Evolutionary conservation across 1,140 invertebrate species (phyloP).

Genomic region (Drosophila willistoni): DNA sequence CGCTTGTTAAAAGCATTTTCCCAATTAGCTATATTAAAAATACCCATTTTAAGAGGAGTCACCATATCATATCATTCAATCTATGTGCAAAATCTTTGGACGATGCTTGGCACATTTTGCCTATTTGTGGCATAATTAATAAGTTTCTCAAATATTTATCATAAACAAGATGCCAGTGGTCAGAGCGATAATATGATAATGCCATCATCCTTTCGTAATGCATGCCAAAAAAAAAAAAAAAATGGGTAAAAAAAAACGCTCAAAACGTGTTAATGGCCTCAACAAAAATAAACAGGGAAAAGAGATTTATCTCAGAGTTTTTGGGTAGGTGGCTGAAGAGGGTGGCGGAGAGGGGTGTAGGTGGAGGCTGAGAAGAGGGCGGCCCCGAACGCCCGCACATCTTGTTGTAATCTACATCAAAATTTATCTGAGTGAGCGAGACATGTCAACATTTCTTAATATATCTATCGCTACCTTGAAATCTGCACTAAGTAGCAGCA

Average conservation of each 20-base stretch:
- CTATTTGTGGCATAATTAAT: slow-evolving; percentile 80
- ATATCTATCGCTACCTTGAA: slow-evolving; percentile 80
- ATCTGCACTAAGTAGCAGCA: slow-evolving; percentile 71
- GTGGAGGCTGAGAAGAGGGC: slow-evolving; percentile 26
- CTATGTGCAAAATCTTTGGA: slow-evolving; percentile 5
- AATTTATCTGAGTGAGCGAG: slow-evolving; percentile 80
- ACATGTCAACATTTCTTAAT: slow-evolving; percentile 81
- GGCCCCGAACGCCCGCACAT: slow-evolving; percentile 43
- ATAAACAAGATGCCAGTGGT: slow-evolving; percentile 69
- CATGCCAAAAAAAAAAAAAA: slow-evolving; percentile 39
- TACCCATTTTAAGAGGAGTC: slow-evolving; percentile 18
- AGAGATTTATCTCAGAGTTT: slow-evolving; percentile 45
- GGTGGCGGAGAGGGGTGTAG: neutral
- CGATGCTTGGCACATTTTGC: slow-evolving; percentile 28
- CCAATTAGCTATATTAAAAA: slow-evolving; percentile 52
- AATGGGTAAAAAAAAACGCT: slow-evolving; percentile 29
- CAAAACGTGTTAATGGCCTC: slow-evolving; percentile 56
- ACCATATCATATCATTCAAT: slow-evolving; percentile 1
- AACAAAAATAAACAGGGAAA: neutral
- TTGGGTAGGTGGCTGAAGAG: slow-evolving; percentile 30
- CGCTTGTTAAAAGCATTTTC: slow-evolving; percentile 15
- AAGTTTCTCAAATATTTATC: slow-evolving; percentile 77
- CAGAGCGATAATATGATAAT: slow-evolving; percentile 73
- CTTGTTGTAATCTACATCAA: slow-evolving; percentile 76
- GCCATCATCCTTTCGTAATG: slow-evolving; percentile 59